A percentile compares a stretch with the other conserved stretches of the same genome.
These are phyloP conservation scores for Lypha dubia DNA, from an alignment of 2,888 invertebrate species.

Conservation along the genomic window DNA sequence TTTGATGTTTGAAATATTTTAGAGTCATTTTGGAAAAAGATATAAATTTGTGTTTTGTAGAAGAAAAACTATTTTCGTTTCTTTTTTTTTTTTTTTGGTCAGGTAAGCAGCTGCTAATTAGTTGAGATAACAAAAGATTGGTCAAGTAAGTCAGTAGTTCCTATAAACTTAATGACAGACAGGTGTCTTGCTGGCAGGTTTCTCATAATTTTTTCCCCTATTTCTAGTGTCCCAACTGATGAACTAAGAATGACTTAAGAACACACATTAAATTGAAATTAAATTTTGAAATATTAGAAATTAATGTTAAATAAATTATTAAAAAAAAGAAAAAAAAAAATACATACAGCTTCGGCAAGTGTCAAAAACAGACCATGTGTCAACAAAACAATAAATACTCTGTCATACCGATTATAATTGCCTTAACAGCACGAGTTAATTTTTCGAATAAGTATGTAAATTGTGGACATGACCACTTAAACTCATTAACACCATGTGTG, in stretches of 20 bases:
- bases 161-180: neutral
- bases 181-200: neutral
- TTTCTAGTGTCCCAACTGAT: neutral
- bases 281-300: neutral
- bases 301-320: neutral
- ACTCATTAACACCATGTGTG: slow-evolving; percentile 50
- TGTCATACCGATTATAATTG: neutral
- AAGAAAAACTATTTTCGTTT: too few species aligned
- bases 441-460: slow-evolving; percentile 4
- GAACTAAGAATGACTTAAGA: neutral
- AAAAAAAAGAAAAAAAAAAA: neutral
- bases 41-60: too few species aligned
- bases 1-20: slow-evolving; percentile 5
- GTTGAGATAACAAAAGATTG: neutral
- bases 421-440: slow-evolving; percentile 21
- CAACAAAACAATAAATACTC: neutral
- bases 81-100: too few species aligned
- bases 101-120: slow-evolving; percentile 11
- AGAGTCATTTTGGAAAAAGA: neutral
- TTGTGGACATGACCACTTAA: slow-evolving; percentile 49
- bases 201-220: neutral
- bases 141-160: neutral
- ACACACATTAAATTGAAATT: neutral
- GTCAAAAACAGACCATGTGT: slow-evolving; percentile 10
- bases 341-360: neutral